Base-by-base conservation (phyloP, 2,113 vertebrate species). In the Myodes glareolus region DNA sequence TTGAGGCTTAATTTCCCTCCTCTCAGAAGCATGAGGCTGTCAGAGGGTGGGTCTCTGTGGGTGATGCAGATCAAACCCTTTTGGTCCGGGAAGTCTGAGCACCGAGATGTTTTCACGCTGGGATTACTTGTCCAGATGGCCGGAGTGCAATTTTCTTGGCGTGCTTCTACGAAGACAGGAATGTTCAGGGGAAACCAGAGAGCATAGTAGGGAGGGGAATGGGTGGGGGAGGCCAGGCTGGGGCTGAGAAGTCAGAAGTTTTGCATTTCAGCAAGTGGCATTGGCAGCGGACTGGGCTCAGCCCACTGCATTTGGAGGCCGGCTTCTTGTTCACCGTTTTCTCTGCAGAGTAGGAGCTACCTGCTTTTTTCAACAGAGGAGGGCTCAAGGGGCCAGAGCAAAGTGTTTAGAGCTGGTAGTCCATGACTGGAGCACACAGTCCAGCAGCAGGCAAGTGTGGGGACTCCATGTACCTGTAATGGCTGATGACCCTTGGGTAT, bases 41-140 rank as follows among this genome's bases (percentile, higher is more conserved):
- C 91, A 39, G 91, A 84, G 94, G 88, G 82, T 3, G 63, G 84
- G 95, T 94, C 89, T 96, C 91, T 72, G 50, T 92, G 96, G 96
- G 96, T 94, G 96, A 98, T 82, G 97, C 91, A 97, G 94, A 96
- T 88, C 73, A 91, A 97, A 93, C 65, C 39, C 84, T 96, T 95
- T 94, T 67, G 67, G 91, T 94, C 94, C 70, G 68, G 95, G 97
- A 96, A 97, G 96, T 39, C 91, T 61, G 73, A 97, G 91, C 50
- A 98, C 95, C 92, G 84, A 94, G 96, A 95, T 93, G 96, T 97
- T 97, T 98, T 96, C 96, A 98, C 2, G 58, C 96, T 97, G 94
- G 91, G 95, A 98, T 98, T 97, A 97, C 91, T 97, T 91, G 88
- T 94, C 95, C 97, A 98, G 97, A 97, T 97, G 98, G 97, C 90